A percentile compares a stretch with the other conserved stretches of the same genome.
Conservation (phyloP, 2,888 invertebrate species). For the Xylophagus ater region DNA sequence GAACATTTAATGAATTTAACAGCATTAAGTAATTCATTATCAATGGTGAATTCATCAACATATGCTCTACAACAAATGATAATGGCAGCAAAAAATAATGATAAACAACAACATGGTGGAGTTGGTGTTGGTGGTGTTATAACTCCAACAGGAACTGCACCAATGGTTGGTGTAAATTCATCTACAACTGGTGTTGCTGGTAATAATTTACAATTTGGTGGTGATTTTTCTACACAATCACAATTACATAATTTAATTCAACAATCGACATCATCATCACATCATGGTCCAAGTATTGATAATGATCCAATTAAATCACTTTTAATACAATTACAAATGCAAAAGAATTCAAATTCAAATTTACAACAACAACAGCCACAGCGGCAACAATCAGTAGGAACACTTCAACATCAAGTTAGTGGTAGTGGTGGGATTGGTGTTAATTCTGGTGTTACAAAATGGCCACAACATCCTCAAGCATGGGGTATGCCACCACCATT, state of each 20-base stretch:
- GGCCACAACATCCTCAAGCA: no score
- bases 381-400: no score
- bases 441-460: conserved; percentile 2
- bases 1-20: conserved; percentile 32
- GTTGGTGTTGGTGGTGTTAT: conserved; percentile 11
- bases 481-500: no score
- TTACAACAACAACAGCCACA: conserved; percentile 17
- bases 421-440: no score
- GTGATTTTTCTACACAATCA: conserved; percentile 4
- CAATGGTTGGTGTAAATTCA: conserved; percentile 14
- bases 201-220: neutral
- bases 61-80: conserved; percentile 26
- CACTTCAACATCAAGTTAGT: conserved; percentile 5
- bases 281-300: conserved; percentile 20
- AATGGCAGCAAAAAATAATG: conserved; percentile 24
- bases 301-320: conserved; percentile 43
- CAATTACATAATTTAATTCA: conserved; percentile 15
- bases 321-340: conserved; percentile 39
- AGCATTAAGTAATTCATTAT: conserved; percentile 29
- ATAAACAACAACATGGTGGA: conserved; percentile 1
- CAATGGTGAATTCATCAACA: conserved; percentile 26
- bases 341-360: conserved; percentile 10
- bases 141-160: conserved; percentile 18
- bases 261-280: conserved; percentile 5
- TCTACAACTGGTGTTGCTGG: conserved; percentile 8